These are phyloP conservation scores for Oxycera nigricornis DNA, from an alignment of 2,888 invertebrate genomes.

Conservation along the genomic window DNA sequence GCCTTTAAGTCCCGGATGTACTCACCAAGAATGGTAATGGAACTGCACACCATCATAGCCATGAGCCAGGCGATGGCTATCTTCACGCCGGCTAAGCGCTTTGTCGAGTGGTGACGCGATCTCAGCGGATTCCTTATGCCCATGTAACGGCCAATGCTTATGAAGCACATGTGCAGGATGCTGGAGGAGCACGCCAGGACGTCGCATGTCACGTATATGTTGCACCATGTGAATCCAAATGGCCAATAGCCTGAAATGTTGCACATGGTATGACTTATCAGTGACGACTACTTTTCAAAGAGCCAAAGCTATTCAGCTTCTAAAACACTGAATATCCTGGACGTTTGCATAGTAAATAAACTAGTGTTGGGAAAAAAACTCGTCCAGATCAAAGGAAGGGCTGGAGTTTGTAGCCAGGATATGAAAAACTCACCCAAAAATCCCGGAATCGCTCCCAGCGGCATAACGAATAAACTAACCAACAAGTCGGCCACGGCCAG, in stretches of 20 bases:
- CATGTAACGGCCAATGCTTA: constrained; percentile 83
- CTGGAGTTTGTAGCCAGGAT: too few relatives aligned
- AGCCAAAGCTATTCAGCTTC: too few relatives aligned
- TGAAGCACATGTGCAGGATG: constrained; percentile 94
- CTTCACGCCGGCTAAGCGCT: constrained; percentile 82
- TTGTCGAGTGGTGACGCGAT: constrained; percentile 83
- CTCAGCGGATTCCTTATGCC: constrained; percentile 89
- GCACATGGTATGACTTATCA: too few relatives aligned
- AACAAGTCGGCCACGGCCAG: constrained; percentile 92
- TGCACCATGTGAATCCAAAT: constrained; percentile 90
- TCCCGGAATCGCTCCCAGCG: constrained; percentile 90
- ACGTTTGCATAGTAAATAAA: too few relatives aligned
- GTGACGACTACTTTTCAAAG: too few relatives aligned
- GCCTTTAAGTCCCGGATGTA: constrained; percentile 37
- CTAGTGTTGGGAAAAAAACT: too few relatives aligned
- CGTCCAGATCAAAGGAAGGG: too few relatives aligned
- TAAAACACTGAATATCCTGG: too few relatives aligned
- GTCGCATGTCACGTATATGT: constrained; percentile 94
- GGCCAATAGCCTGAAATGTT: constrained; percentile 85
- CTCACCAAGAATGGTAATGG: constrained; percentile 83
- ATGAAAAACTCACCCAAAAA: constrained; percentile 83
- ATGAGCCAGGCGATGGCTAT: constrained; percentile 92
- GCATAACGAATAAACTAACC: constrained; percentile 95
- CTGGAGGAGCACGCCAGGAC: constrained; percentile 94
- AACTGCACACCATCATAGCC: constrained; percentile 87